Evolutionary conservation across 2,113 vertebrate species (phyloP).

Genomic region (Tragulus kanchil): DNA sequence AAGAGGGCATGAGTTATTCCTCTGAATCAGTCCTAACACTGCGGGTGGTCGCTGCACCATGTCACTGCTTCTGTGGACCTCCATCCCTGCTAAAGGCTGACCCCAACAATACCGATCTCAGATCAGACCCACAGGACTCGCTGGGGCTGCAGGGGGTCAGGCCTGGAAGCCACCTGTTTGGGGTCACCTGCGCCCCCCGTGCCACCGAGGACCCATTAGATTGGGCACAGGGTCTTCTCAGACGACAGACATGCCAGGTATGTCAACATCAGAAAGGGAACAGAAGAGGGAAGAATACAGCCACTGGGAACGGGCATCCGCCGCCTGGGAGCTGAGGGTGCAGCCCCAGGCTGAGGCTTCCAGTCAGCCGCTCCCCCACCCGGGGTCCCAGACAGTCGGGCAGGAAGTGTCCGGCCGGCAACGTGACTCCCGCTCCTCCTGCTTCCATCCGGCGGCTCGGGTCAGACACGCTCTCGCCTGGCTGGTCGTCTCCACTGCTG

Average conservation of each 20-base stretch:
- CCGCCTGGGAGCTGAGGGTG: no score
- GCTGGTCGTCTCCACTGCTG: neutral
- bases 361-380: accelerated
- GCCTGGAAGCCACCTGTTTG: neutral
- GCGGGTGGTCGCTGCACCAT: neutral
- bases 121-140: neutral
- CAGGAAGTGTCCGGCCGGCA: neutral
- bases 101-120: neutral
- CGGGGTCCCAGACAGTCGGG: accelerated
- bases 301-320: no score
- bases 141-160: neutral
- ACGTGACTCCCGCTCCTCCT: neutral
- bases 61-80: neutral
- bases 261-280: neutral
- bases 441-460: neutral
- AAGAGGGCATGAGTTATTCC: no score
- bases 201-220: no score
- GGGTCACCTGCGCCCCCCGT: neutral
- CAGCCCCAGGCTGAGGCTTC: neutral
- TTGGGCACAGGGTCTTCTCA: neutral
- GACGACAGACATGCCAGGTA: neutral
- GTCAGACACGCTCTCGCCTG: neutral
- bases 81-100: neutral
- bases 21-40: neutral
- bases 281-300: neutral